Conservation (phyloP, 64 coral and sea anemone genomes). For the Catalaphyllia jardinei region DNA sequence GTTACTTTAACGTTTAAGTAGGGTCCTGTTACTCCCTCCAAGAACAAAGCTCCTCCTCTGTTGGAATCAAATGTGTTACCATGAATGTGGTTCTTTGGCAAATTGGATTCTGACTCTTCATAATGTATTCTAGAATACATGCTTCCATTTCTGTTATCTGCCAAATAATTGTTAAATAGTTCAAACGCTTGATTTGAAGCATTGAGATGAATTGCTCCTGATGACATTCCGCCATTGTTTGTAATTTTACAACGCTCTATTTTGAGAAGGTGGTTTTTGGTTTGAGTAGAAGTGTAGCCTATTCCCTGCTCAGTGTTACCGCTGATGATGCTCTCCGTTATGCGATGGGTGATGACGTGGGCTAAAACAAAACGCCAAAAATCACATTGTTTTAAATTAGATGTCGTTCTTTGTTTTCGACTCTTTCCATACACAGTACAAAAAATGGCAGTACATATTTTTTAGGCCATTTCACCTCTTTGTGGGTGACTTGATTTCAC, state of each 20-base stretch:
- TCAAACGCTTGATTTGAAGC: conserved; percentile 14
- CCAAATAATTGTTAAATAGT: conserved; percentile 52
- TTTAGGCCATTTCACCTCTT: too few species aligned
- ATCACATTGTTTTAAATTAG: too few species aligned
- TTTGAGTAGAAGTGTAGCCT: neutral
- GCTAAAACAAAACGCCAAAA: neutral
- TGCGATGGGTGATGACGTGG: neutral
- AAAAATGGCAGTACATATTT: too few species aligned
- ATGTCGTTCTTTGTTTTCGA: too few species aligned
- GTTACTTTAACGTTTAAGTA: conserved; percentile 33
- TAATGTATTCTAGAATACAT: conserved; percentile 8
- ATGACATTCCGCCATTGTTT: neutral
- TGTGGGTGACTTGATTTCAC: too few species aligned
- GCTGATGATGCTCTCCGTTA: conserved; percentile 15
- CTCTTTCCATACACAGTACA: too few species aligned
- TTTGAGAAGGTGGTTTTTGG: neutral
- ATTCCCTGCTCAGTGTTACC: conserved; percentile 13
- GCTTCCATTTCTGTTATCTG: conserved; percentile 52
- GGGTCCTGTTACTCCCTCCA: neutral
- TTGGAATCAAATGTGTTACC: too few species aligned
- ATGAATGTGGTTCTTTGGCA: conserved; percentile 1
- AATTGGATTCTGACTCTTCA: neutral
- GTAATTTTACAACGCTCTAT: conserved; percentile 15
- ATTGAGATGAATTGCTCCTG: neutral
- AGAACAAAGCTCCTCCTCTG: conserved; percentile 9